Evolutionary conservation across 2,888 invertebrate species (phyloP).

Genomic region (Rhodophaea formosa): DNA sequence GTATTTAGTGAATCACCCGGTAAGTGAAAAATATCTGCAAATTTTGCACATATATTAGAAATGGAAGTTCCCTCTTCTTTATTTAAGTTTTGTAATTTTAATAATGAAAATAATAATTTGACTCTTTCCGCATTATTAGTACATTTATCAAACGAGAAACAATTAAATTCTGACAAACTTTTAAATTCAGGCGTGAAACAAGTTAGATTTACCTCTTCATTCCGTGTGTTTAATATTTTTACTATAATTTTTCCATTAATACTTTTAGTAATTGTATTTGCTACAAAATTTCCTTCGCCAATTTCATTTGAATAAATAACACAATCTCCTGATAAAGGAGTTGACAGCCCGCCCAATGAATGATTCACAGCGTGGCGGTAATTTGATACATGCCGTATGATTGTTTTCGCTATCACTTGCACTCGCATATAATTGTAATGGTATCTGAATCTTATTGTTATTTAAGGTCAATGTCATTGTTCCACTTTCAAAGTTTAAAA

Average conservation of each 20-base stretch:
- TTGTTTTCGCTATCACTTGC: not conserved
- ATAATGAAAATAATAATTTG: conserved; percentile 16
- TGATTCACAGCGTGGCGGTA: conserved; percentile 4
- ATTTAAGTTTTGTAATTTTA: conserved; percentile 18
- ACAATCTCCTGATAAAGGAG: conserved; percentile 3
- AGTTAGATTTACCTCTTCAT: not conserved
- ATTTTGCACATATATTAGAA: conserved; percentile 21
- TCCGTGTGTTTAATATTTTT: not conserved
- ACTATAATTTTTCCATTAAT: not conserved
- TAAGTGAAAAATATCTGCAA: conserved; percentile 19
- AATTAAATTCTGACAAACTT: not conserved
- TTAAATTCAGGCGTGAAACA: not conserved
- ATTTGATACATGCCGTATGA: conserved; percentile 3
- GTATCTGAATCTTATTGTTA: not conserved
- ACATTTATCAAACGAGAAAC: not conserved
- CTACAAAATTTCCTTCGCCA: conserved; percentile 8
- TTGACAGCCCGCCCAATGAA: conserved; percentile 6
- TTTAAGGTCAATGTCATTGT: conserved; percentile 6
- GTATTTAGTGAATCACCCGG: conserved; percentile 15
- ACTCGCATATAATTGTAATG: too few relatives aligned
- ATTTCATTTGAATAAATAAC: conserved; percentile 2
- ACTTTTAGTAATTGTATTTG: conserved; percentile 5
- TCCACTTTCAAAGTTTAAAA: conserved; percentile 2
- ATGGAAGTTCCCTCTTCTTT: conserved; percentile 15
- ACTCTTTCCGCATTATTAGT: conserved; percentile 13